A percentile compares a stretch with the other conserved stretches of the same genome.
Conservation (phyloP, 2,113 vertebrate genomes). For the Canis aureus region DNA sequence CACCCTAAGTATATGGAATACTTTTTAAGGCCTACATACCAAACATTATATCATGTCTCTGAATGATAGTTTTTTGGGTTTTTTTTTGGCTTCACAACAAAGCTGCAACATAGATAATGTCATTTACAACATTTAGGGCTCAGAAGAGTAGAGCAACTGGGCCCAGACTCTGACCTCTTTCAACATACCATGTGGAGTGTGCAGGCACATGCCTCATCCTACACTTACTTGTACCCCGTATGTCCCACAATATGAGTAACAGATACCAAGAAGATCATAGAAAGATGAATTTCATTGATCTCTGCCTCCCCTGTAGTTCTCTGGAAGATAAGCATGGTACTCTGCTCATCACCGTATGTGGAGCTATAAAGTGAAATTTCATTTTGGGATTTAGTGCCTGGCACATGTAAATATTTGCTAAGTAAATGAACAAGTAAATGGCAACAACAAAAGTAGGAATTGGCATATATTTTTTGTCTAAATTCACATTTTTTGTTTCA, state of each 20-base stretch:
- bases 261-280: background rate
- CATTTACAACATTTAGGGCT: background rate
- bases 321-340: background rate
- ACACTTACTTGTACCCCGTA: background rate
- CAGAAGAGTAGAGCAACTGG: background rate
- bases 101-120: too few relatives aligned
- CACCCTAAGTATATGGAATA: background rate
- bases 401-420: background rate
- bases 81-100: background rate
- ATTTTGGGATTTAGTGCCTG: background rate
- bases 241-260: background rate
- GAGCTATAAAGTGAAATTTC: background rate
- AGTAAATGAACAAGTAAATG: background rate
- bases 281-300: background rate
- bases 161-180: background rate
- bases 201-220: accelerated
- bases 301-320: background rate
- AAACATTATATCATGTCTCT: background rate
- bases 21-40: background rate
- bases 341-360: background rate
- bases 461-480: background rate
- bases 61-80: background rate
- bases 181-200: accelerated
- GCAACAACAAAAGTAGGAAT: background rate
- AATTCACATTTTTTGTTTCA: background rate